phyloP scores from a whole-genome alignment of 2,888 invertebrate genomes.

The Drosophila robusta region DNA sequence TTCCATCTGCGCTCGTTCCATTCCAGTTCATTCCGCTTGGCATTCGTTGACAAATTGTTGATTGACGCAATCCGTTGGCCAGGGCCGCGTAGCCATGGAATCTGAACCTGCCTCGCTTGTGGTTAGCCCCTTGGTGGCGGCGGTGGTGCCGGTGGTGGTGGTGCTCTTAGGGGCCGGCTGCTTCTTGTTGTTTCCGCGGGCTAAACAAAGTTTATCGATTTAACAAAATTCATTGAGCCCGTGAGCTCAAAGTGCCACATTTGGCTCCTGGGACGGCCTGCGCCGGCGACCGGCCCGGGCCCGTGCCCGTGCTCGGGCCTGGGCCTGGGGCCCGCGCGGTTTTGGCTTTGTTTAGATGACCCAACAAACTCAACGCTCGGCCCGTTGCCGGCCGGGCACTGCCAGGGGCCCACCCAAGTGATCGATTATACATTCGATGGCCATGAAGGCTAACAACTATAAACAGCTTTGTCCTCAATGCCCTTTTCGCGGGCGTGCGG shows the following conservation, averaged over 20 bases:
- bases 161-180: slow-evolving; percentile 67
- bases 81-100: slow-evolving; percentile 73
- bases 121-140: slow-evolving; percentile 42
- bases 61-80: slow-evolving; percentile 77
- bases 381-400: slow-evolving; percentile 69
- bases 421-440: slow-evolving; percentile 80
- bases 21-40: slow-evolving; percentile 8
- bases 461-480: slow-evolving; percentile 54
- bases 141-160: slow-evolving; percentile 24
- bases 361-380: slow-evolving; percentile 71
- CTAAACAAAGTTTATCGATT: slow-evolving; percentile 81
- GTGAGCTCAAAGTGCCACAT: slow-evolving; percentile 72
- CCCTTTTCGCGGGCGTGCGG: slow-evolving; percentile 26
- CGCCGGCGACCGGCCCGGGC: slow-evolving; percentile 14
- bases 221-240: slow-evolving; percentile 76
- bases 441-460: slow-evolving; percentile 72
- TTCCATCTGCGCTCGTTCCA: slow-evolving; percentile 14
- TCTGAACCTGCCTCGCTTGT: slow-evolving; percentile 46
- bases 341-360: slow-evolving; percentile 78
- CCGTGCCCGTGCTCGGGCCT: slow-evolving; percentile 1
- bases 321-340: slow-evolving; percentile 29
- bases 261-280: slow-evolving; percentile 59
- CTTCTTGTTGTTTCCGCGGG: slow-evolving; percentile 76
- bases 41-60: slow-evolving; percentile 75
- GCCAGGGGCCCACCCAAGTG: slow-evolving; percentile 65